Conservation (phyloP, 92 coral and sea anemone species). For the Epizoanthus scotinus region DNA sequence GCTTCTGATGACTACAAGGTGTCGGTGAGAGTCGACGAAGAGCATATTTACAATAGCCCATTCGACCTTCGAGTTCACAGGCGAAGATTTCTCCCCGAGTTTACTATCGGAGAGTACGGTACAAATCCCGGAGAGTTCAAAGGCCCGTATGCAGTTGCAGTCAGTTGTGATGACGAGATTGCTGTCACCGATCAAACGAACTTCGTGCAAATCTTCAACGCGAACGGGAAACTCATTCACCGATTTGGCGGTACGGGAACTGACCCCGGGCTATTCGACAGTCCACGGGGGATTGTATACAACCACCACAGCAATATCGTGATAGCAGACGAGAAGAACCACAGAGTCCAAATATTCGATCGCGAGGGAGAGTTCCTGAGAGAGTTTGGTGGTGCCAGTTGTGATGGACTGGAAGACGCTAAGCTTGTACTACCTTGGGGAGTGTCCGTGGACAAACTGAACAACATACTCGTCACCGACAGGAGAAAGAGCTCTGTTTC, state of each 20-base stretch:
- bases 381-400: conserved; percentile 1
- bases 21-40: conserved; percentile 26
- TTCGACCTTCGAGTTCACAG: conserved; percentile 28
- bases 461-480: conserved; percentile 39
- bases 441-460: conserved; percentile 27
- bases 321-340: conserved; percentile 43
- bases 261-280: conserved; percentile 40
- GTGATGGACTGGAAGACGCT: background rate
- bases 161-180: conserved; percentile 15
- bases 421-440: conserved; percentile 15
- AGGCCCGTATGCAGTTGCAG: conserved; percentile 32
- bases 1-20: conserved; percentile 18
- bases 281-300: conserved; percentile 37
- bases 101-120: conserved; percentile 33
- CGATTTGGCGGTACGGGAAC: conserved; percentile 37
- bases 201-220: conserved; percentile 21
- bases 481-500: conserved; percentile 19
- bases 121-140: conserved; percentile 27
- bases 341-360: conserved; percentile 41
- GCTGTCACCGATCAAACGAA: conserved; percentile 24
- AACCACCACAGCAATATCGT: conserved; percentile 37
- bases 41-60: conserved; percentile 36
- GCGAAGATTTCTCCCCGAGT: conserved; percentile 33
- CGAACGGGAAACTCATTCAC: conserved; percentile 14
- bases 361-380: conserved; percentile 36